phyloP scores from a whole-genome alignment of 2,888 invertebrate genomes.

The Ophion ellenae region DNA sequence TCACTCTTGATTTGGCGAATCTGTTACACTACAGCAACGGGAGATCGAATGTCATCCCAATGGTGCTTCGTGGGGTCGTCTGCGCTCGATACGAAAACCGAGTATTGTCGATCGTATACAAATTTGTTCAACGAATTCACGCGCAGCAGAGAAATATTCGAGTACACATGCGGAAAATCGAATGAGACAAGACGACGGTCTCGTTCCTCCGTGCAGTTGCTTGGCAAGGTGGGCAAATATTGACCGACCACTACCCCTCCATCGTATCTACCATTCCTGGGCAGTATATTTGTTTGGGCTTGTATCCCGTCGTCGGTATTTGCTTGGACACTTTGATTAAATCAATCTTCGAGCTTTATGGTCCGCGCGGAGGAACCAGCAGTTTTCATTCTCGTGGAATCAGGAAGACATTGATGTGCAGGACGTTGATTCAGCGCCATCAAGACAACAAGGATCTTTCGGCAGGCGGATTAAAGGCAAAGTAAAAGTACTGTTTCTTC shows the following conservation, averaged over 20 bases:
- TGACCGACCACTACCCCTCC: conserved; percentile 55
- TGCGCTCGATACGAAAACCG: conserved; percentile 1
- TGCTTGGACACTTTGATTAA: conserved; percentile 24
- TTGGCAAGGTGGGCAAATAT: conserved; percentile 60
- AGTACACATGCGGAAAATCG: conserved; percentile 3
- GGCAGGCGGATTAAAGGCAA: neutral
- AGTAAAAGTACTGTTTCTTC: neutral
- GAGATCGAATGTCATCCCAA: neutral
- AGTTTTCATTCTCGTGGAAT: neutral
- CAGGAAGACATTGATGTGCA: neutral
- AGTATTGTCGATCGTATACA: conserved; percentile 30
- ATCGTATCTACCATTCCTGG: conserved; percentile 9
- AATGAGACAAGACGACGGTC: conserved; percentile 23
- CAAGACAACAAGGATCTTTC: neutral
- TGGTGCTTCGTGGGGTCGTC: neutral
- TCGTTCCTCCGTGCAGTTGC: conserved; percentile 22
- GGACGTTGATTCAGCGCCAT: neutral
- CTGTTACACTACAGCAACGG: neutral
- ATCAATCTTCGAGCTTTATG: conserved; percentile 51
- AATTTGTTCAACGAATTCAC: conserved; percentile 53
- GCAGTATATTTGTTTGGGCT: conserved; percentile 34
- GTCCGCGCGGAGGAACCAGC: neutral
- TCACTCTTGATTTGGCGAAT: neutral
- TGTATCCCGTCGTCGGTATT: conserved; percentile 47
- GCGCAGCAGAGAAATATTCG: conserved; percentile 10